Evolutionary conservation across 30 jellyfish, hydroid and myxozoan species (phyloP), one percentile per base, ranked within the genome.

Genomic region (Nemopilema nomurai): DNA sequence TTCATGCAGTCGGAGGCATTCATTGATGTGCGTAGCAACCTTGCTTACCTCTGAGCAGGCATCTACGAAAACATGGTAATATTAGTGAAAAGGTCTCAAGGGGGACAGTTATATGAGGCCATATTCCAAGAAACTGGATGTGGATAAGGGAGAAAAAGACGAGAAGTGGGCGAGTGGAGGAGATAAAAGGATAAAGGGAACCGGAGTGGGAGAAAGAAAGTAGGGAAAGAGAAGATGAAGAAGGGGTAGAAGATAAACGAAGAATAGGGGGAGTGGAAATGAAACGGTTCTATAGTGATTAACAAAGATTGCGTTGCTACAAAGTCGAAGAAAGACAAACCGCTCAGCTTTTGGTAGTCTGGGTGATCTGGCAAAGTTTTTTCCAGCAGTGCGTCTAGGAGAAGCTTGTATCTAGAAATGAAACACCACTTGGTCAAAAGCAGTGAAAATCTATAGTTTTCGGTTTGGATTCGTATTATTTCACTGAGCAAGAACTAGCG

Each of bases 1-100:
- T 84, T 93, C 98, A 71, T 93, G 98, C 51, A 89, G 97, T 1
- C 98, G 97, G 18, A 93, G 72, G 67, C 98, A 93, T 79, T 93
- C 98, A 76, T 93, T 93, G 62, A 93, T 93, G 82, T 93, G 98
- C 25, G 88, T 88, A 13, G 98, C 97, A 16, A 93, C 93, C 71
- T 81, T 83, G 76, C 91, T 65, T 9, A 93, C 87, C 79, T 88
- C 88, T 13, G 89, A 87, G 62, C 86, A 93, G 21, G 97, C 98
- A 71, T 88, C 98, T 93, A 31, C n/a, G n/a, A n/a, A n/a, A n/a
- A n/a, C n/a, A n/a, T n/a, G n/a, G n/a, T n/a, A n/a, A n/a, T n/a
- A n/a, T 26, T 33, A 83, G 25, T 16, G 32, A 49, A 20, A 22
- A 51, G 25, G 7, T 17, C 27, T 17, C 21, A 23, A 19, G 7